These are phyloP conservation scores for Arbacia lixula DNA, from an alignment of 53 echinoderm and acorn worm genomes.

Conservation along the genomic window DNA sequence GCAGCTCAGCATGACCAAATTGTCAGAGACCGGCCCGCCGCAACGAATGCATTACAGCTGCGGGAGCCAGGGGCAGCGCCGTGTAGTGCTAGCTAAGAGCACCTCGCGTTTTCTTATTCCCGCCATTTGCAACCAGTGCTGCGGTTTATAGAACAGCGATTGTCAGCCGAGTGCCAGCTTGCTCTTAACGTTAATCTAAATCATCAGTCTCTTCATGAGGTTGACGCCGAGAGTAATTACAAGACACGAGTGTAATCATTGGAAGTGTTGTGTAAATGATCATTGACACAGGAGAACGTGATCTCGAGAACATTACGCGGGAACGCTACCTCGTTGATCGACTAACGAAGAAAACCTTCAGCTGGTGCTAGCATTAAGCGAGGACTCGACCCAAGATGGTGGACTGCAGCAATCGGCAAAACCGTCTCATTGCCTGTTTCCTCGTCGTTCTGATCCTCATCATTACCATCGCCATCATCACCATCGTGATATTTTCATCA, in stretches of 20 bases:
- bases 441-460: slow-evolving; percentile 33
- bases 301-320: too few species aligned
- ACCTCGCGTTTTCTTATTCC: slow-evolving; percentile 5
- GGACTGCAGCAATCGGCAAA: slow-evolving; percentile 52
- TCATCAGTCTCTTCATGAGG: too few species aligned
- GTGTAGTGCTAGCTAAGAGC: background rate
- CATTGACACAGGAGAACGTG: too few species aligned
- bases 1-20: slow-evolving; percentile 35
- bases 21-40: background rate
- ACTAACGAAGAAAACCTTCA: background rate
- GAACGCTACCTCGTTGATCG: too few species aligned
- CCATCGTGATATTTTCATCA: slow-evolving; percentile 34
- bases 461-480: slow-evolving; percentile 47
- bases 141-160: too few species aligned
- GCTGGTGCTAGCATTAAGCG: background rate
- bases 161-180: too few species aligned
- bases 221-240: too few species aligned
- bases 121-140: slow-evolving; percentile 4
- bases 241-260: too few species aligned
- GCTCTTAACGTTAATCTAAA: too few species aligned
- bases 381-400: slow-evolving; percentile 1
- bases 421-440: slow-evolving; percentile 42
- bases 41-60: background rate
- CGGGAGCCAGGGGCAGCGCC: slow-evolving; percentile 6
- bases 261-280: too few species aligned